These are phyloP conservation scores for Aricia artaxerxes DNA, from an alignment of 2,888 invertebrate genomes.

Conservation along the genomic window DNA sequence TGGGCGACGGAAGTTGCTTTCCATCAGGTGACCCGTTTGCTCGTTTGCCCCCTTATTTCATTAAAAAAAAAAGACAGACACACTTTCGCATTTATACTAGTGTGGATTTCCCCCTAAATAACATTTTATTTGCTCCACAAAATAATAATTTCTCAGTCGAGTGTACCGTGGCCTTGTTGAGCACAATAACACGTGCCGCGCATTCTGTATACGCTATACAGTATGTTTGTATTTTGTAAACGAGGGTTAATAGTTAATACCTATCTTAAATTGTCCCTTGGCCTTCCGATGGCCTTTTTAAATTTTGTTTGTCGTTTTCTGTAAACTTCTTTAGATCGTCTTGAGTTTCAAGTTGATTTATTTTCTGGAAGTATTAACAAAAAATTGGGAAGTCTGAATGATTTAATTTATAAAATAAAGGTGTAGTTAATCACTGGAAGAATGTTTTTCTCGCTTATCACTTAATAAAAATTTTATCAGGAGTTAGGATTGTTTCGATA, in stretches of 20 bases:
- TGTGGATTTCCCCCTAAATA: not conserved
- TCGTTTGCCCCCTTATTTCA: too few relatives aligned
- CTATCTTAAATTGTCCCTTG: constrained; percentile 2
- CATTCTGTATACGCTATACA: constrained; percentile 35
- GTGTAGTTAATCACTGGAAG: not conserved
- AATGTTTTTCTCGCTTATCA: not conserved
- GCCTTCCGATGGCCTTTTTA: constrained; percentile 3
- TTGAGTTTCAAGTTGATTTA: not conserved
- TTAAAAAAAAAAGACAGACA: too few relatives aligned
- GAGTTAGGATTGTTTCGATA: too few relatives aligned
- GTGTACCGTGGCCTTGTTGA: constrained; percentile 18
- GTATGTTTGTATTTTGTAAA: constrained; percentile 33
- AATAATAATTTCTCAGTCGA: not conserved
- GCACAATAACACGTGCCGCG: constrained; percentile 35
- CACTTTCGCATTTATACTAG: too few relatives aligned
- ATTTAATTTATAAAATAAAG: not conserved
- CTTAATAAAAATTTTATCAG: too few relatives aligned
- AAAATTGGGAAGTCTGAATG: not conserved
- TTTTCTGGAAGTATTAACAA: not conserved
- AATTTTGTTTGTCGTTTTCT: not conserved
- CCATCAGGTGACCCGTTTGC: too few relatives aligned
- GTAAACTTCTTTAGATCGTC: not conserved
- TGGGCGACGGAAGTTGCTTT: too few relatives aligned
- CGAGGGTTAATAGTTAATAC: not conserved
- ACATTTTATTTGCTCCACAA: not conserved